Percentiles rank a stretch among this genome's conserved stretches.
phyloP scores from a whole-genome alignment of 1,140 invertebrate species.

The Oscheius sp. region DNA sequence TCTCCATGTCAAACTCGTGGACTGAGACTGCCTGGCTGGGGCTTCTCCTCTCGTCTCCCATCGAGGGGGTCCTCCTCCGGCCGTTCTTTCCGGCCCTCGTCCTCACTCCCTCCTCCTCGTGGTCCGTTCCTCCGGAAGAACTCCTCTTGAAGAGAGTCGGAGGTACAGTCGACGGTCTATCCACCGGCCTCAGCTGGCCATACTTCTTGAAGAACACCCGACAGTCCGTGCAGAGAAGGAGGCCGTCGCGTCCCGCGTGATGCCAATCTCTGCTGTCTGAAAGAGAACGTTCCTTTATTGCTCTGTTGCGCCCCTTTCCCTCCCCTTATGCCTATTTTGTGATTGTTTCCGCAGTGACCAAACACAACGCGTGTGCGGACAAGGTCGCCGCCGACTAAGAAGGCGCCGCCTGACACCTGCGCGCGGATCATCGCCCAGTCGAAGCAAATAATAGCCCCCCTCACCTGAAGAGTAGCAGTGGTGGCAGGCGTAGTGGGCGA shows the following conservation, averaged over 20 bases:
- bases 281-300: slow-evolving; percentile 34
- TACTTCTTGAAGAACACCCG: slow-evolving; percentile 78
- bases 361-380: no score
- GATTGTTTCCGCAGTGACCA: neutral
- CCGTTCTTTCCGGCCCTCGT: slow-evolving; percentile 42
- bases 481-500: slow-evolving; percentile 64
- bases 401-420: no score
- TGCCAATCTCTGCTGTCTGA: slow-evolving; percentile 74
- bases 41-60: slow-evolving; percentile 7
- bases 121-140: slow-evolving; percentile 20
- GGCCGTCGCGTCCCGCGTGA: slow-evolving; percentile 74
- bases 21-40: slow-evolving; percentile 5
- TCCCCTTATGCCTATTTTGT: neutral
- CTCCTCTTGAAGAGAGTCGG: slow-evolving; percentile 71
- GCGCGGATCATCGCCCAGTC: no score
- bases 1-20: slow-evolving; percentile 15
- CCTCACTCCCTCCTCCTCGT: slow-evolving; percentile 39
- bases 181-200: slow-evolving; percentile 72
- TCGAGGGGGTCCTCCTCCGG: slow-evolving; percentile 26
- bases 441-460: no score
- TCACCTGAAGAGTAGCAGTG: slow-evolving; percentile 71
- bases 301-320: neutral
- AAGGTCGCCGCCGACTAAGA: no score
- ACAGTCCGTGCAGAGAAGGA: slow-evolving; percentile 77
- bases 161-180: slow-evolving; percentile 60